phyloP scores from a whole-genome alignment of 2,797 vertebrate species.

The Vireo griseus region DNA sequence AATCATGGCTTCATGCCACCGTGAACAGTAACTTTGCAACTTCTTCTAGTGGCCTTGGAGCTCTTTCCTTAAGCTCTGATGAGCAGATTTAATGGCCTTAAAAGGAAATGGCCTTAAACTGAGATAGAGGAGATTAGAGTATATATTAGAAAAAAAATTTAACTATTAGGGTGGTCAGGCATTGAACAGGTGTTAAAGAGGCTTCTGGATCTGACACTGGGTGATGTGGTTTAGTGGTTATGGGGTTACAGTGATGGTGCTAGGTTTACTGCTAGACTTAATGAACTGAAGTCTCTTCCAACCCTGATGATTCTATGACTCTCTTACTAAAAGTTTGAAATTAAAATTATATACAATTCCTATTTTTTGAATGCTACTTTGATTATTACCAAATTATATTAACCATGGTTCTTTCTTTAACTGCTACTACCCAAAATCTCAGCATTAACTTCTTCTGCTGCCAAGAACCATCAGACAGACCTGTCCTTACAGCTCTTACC shows the following conservation, averaged over 20 bases:
- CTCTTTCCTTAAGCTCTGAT: background rate
- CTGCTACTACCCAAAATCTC: background rate
- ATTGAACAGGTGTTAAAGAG: background rate
- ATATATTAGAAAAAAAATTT: fast-evolving
- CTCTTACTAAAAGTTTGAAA: background rate
- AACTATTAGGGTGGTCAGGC: background rate
- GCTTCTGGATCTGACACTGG: background rate
- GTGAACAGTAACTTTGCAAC: background rate
- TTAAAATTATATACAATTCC: background rate
- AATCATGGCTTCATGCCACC: background rate
- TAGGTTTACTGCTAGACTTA: background rate
- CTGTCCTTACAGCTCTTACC: background rate
- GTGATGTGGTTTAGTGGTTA: background rate
- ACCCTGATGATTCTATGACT: background rate
- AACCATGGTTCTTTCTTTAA: background rate
- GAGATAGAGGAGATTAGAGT: background rate
- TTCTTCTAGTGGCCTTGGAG: background rate
- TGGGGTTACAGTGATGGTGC: background rate
- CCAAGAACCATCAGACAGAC: background rate
- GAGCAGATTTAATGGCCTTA: background rate
- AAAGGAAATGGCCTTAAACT: background rate
- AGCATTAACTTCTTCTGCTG: background rate
- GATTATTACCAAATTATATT: background rate
- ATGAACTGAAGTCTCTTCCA: background rate
- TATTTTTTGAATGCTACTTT: background rate